Percentiles rank a stretch among this genome's conserved stretches.
These are phyloP conservation scores for Bombus soroeensis DNA, from an alignment of 1,140 invertebrate species.

Conservation along the genomic window DNA sequence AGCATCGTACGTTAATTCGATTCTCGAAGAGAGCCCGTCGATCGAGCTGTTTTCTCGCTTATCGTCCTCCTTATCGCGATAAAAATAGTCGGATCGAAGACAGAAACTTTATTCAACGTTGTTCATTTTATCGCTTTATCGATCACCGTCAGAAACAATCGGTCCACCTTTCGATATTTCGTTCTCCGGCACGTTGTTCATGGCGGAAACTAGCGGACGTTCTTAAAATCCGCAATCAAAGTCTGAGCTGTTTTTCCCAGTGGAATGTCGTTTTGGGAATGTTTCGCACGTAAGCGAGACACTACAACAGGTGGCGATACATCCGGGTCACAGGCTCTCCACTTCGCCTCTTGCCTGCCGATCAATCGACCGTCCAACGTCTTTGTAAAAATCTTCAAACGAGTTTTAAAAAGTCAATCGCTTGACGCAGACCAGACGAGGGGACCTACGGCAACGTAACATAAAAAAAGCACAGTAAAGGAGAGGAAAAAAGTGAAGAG, in stretches of 20 bases:
- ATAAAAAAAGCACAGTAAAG: neutral
- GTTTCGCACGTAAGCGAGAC: neutral
- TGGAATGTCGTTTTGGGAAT: neutral
- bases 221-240: neutral
- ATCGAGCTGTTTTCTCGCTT: neutral
- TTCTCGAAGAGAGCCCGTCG: neutral
- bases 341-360: neutral
- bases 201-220: too few relatives aligned
- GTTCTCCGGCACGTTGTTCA: neutral
- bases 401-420: neutral
- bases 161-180: neutral
- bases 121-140: neutral
- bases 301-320: conserved; percentile 47
- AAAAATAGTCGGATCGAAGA: neutral
- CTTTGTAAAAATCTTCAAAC: conserved; percentile 37
- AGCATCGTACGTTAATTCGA: neutral
- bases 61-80: neutral
- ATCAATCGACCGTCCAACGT: conserved; percentile 40
- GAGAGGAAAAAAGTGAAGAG: too few relatives aligned
- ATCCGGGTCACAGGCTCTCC: conserved; percentile 16
- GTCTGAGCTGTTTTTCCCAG: neutral
- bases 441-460: neutral
- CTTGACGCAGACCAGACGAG: too few relatives aligned
- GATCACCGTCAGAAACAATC: neutral
- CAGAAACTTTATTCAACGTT: neutral